A percentile compares a stretch with the other conserved stretches of the same genome.
phyloP scores from a whole-genome alignment of 2,888 invertebrate genomes.

The Zaprionus bogoriensis region DNA sequence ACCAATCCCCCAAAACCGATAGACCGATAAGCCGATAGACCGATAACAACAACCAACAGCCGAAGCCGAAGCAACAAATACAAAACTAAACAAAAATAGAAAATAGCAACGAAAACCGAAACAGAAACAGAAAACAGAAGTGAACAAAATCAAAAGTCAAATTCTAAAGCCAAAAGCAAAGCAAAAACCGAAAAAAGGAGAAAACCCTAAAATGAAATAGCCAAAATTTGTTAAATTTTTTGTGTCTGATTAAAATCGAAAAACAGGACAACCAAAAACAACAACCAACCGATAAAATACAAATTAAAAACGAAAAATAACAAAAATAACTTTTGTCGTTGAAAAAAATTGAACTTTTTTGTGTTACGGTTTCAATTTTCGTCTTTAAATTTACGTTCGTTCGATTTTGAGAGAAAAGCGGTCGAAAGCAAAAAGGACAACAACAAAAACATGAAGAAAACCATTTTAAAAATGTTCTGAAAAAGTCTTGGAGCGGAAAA shows the following conservation, averaged over 20 bases:
- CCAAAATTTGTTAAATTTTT: conserved; percentile 79
- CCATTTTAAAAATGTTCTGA: conserved; percentile 53
- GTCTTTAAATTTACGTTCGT: conserved; percentile 74
- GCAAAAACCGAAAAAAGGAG: conserved; percentile 17
- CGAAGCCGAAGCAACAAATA: conserved; percentile 35
- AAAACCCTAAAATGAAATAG: conserved; percentile 65
- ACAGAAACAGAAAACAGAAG: conserved; percentile 21
- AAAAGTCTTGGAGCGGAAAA: conserved; percentile 45
- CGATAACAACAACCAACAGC: conserved; percentile 36
- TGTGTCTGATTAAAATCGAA: conserved; percentile 44
- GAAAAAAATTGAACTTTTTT: conserved; percentile 59
- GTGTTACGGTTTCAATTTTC: conserved; percentile 72
- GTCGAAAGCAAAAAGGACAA: conserved; percentile 39
- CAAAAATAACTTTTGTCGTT: conserved; percentile 47
- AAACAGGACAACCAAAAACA: conserved; percentile 21
- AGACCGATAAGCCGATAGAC: conserved; percentile 32
- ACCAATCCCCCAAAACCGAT: conserved; percentile 23
- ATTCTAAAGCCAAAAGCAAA: conserved; percentile 59
- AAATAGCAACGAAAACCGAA: conserved; percentile 43
- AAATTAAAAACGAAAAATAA: conserved; percentile 26
- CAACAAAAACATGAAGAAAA: conserved; percentile 19
- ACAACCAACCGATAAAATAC: conserved; percentile 7
- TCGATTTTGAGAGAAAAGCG: conserved; percentile 41
- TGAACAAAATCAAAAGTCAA: conserved; percentile 47
- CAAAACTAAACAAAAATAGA: conserved; percentile 30